Evolutionary conservation across 2,113 vertebrate genomes (phyloP).

Genomic region (Oenanthe oenanthe): DNA sequence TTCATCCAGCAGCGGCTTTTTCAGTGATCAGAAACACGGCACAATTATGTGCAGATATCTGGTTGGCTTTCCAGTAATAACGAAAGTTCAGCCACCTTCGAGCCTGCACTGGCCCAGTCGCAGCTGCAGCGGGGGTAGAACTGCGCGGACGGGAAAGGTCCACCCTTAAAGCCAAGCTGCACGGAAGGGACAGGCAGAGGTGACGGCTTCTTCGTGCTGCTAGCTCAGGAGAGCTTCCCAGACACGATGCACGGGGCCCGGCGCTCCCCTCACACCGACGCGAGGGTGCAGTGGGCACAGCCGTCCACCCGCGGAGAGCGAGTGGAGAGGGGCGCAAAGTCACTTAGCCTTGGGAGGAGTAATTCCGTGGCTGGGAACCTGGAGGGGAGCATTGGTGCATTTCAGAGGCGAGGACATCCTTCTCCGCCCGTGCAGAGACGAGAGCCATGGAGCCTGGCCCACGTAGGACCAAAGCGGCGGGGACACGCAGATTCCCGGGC

Average conservation of each 20-base stretch:
- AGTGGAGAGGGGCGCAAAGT: accelerated
- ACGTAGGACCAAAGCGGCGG: accelerated
- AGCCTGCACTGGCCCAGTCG: accelerated
- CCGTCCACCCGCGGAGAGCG: accelerated
- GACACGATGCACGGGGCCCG: accelerated
- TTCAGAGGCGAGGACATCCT: background rate
- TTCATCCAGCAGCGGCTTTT: background rate
- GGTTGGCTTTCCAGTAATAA: accelerated
- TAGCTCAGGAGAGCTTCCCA: accelerated
- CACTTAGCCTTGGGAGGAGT: accelerated
- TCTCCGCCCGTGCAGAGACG: accelerated
- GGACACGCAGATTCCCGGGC: accelerated
- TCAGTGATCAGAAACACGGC: background rate
- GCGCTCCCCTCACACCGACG: accelerated
- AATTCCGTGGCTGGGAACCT: accelerated
- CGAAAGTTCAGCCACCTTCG: background rate
- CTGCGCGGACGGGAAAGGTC: accelerated
- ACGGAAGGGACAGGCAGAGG: accelerated
- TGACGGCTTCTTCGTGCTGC: accelerated
- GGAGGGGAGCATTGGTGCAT: accelerated
- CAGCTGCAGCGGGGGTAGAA: accelerated
- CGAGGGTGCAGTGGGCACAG: accelerated
- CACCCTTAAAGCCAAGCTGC: accelerated
- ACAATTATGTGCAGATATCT: background rate
- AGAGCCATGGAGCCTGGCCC: background rate